Conservation (phyloP, 2,888 invertebrate genomes). For the Physocephala rufipes region DNA sequence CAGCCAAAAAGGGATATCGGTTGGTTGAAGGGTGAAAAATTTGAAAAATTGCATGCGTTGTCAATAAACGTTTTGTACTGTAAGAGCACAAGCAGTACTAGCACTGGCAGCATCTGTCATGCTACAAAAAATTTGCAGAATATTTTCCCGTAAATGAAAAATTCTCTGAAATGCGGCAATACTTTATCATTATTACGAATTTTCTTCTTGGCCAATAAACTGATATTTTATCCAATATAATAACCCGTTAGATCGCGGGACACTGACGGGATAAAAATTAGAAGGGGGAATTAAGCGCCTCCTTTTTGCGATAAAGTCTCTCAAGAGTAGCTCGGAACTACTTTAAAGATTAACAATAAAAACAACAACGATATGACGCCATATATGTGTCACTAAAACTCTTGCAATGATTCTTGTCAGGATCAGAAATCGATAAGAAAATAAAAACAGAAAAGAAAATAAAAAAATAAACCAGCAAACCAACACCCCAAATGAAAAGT, state of each 20-base stretch:
- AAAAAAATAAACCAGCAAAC: neutral
- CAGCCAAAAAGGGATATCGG: neutral
- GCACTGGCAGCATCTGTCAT: constrained; percentile 46
- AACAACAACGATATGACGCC: too few species aligned
- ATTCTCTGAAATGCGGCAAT: neutral
- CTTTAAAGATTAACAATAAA: too few species aligned
- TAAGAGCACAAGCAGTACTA: too few species aligned
- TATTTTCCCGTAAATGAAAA: neutral
- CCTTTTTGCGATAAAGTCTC: too few species aligned
- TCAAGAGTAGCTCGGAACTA: too few species aligned
- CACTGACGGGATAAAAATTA: neutral
- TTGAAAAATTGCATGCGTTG: constrained; percentile 58
- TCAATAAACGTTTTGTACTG: constrained; percentile 55
- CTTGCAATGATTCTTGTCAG: too few species aligned
- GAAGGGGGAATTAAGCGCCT: too few species aligned
- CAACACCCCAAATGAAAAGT: too few species aligned
- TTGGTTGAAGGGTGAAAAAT: constrained; percentile 17
- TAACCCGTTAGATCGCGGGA: too few species aligned
- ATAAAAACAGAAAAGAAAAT: neutral
- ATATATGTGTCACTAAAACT: too few species aligned
- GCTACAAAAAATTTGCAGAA: neutral
- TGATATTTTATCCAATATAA: too few species aligned
- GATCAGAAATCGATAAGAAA: neutral
- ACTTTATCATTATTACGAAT: neutral
- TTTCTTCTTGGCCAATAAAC: neutral